phyloP scores from a whole-genome alignment of 2,888 invertebrate genomes.

The Tetragonisca angustula region DNA sequence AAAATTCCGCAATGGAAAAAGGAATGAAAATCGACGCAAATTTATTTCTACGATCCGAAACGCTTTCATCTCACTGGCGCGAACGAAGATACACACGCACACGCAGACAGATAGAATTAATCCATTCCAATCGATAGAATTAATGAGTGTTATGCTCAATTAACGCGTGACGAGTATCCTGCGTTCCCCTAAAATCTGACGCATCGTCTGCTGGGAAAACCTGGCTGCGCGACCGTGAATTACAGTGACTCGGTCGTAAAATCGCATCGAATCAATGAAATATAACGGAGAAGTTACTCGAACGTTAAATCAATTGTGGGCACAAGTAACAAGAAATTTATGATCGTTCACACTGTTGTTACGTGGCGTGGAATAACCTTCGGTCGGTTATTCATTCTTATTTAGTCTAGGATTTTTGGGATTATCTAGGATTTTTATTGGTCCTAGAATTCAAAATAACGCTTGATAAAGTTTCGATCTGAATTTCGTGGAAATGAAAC shows the following conservation, averaged over 20 bases:
- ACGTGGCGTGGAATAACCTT: too few relatives aligned
- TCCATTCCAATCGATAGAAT: conserved; percentile 40
- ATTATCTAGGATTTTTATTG: too few relatives aligned
- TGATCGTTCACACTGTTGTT: too few relatives aligned
- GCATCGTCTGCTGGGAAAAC: conserved; percentile 24
- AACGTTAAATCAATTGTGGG: neutral
- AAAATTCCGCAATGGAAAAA: neutral
- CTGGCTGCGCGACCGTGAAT: conserved; percentile 7
- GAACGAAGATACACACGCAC: neutral
- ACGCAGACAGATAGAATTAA: conserved; percentile 1
- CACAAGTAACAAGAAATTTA: neutral
- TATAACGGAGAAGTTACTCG: neutral
- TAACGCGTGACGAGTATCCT: conserved; percentile 32
- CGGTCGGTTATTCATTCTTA: too few relatives aligned
- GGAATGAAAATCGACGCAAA: neutral
- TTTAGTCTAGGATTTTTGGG: too few relatives aligned
- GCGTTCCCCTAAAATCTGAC: conserved; percentile 51
- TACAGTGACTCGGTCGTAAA: conserved; percentile 15
- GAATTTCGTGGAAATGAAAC: too few relatives aligned
- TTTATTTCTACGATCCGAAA: neutral
- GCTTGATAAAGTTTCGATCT: too few relatives aligned
- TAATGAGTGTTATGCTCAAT: conserved; percentile 41
- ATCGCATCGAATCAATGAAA: neutral
- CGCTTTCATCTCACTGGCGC: conserved; percentile 12
- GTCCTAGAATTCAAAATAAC: too few relatives aligned